Base-by-base conservation (phyloP, 2,797 vertebrate species). In the Gymnothorax reevesii region DNA sequence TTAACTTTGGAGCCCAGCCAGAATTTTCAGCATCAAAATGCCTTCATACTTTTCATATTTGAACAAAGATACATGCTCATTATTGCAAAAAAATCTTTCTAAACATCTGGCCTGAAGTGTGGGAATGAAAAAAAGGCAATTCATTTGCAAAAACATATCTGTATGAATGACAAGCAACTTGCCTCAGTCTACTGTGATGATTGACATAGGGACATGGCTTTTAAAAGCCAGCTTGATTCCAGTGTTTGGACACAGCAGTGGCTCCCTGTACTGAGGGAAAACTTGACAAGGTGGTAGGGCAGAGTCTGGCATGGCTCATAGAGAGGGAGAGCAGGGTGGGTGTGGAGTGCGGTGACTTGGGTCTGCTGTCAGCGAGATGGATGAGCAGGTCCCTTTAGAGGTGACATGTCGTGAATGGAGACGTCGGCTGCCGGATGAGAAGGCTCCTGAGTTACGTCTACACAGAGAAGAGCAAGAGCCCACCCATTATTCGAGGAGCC, bases 1-100 rank as follows among this genome's bases (percentile, higher is more conserved):
- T 80, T 80, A 55, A 80, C 77, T 52, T 55, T 3, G 52, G 17
- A 20, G 52, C 52, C 10, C 52, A 22, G 52, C 52, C 33, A 15
- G 10, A 5, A 54, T 79, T 4, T 22, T 52, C 42, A 20, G 52
- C 75, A 15, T 15, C 33, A 79, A 79, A 52, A 17, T 17, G 52
- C 7, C 52, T 4, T n/a, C 22, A 80, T 77, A 15, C 20, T 54
- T 80, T 80, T 80, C 12, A 54, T 12, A 55, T 80, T 22, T 55
- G 77, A 55, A 80, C 73, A 75, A 33, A 75, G 27, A 75, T 27
- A 73, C 69, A 77, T 77, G 73, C 17, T 77, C 73, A 77, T 77
- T 77, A 52, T 55, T n/a, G 22, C 9, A n/a, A 80, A 54, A 54
- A 55, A 20, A 55, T 80, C 52, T 49, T 77, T 80, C 7, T 12